Evolutionary conservation across 2,113 vertebrate genomes (phyloP).

Genomic region (Hippoglossus stenolepis): DNA sequence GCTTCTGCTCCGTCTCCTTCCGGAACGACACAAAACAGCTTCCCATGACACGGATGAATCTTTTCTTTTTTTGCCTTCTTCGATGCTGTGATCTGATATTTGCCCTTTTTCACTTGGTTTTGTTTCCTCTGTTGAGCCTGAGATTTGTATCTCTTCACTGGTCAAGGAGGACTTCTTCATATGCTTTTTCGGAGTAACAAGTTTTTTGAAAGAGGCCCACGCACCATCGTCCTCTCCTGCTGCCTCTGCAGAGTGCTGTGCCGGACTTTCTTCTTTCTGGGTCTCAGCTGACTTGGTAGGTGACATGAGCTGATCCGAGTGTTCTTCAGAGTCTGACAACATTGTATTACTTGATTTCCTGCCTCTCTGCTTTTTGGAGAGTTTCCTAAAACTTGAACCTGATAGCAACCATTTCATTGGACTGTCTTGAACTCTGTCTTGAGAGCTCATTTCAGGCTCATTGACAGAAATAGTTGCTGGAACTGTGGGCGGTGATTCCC

Average conservation of each 20-base stretch:
- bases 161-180: slow-evolving; percentile 79
- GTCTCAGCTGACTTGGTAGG: slow-evolving; percentile 84
- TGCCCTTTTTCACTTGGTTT: slow-evolving; percentile 82
- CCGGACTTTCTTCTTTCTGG: slow-evolving; percentile 84
- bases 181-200: slow-evolving; percentile 89
- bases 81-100: slow-evolving; percentile 79
- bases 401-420: slow-evolving; percentile 90
- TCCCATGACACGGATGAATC: slow-evolving; percentile 94
- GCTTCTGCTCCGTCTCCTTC: slow-evolving; percentile 88
- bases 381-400: slow-evolving; percentile 86
- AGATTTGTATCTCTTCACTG: slow-evolving; percentile 76
- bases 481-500: slow-evolving; percentile 48
- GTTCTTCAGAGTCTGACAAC: slow-evolving; percentile 78
- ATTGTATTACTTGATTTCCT: slow-evolving; percentile 80
- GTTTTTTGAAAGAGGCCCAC: slow-evolving; percentile 94
- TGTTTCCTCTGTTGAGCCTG: slow-evolving; percentile 78
- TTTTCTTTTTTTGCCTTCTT: slow-evolving; percentile 89
- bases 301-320: slow-evolving; percentile 76
- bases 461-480: slow-evolving; percentile 28
- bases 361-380: slow-evolving; percentile 87
- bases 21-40: slow-evolving; percentile 90
- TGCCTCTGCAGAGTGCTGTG: slow-evolving; percentile 81
- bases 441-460: slow-evolving; percentile 83
- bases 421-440: slow-evolving; percentile 88
- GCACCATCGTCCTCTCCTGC: slow-evolving; percentile 82